phyloP scores from a whole-genome alignment of 2,888 invertebrate genomes.

The Leuctra nigra region DNA sequence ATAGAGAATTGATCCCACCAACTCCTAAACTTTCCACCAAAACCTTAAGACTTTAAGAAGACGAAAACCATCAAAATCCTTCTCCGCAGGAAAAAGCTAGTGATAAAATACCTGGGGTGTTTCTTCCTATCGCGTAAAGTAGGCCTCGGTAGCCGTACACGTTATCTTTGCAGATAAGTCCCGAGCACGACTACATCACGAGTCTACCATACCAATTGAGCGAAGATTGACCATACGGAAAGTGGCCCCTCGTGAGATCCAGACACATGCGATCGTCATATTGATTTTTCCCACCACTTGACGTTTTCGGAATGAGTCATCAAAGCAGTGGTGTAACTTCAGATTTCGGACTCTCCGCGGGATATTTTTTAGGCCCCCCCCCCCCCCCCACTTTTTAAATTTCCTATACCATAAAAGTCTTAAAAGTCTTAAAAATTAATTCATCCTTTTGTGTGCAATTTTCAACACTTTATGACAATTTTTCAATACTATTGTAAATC shows the following conservation, averaged over 20 bases:
- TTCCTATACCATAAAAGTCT: too few relatives aligned
- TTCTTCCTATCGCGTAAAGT: background rate
- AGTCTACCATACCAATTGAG: slow-evolving; percentile 1
- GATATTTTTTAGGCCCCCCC: too few relatives aligned
- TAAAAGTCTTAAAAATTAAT: too few relatives aligned
- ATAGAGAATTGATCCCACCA: slow-evolving; percentile 11
- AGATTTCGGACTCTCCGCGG: too few relatives aligned
- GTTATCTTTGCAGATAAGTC: slow-evolving; percentile 2
- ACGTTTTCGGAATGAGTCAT: background rate
- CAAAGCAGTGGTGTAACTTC: background rate
- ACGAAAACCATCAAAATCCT: slow-evolving; percentile 3
- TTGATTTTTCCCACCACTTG: background rate
- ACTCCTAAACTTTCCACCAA: slow-evolving; percentile 8
- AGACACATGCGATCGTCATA: background rate
- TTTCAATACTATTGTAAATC: too few relatives aligned
- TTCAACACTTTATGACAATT: too few relatives aligned
- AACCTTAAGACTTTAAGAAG: background rate
- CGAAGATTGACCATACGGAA: slow-evolving; percentile 3
- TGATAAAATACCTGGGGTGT: slow-evolving; percentile 9
- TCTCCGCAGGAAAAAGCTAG: background rate
- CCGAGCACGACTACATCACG: background rate
- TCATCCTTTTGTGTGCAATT: too few relatives aligned
- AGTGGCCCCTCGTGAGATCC: slow-evolving; percentile 1
- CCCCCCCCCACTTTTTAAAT: too few relatives aligned
- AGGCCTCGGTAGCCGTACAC: background rate